Base-by-base conservation (phyloP, 2,888 invertebrate species). In the Carabus problematicus region DNA sequence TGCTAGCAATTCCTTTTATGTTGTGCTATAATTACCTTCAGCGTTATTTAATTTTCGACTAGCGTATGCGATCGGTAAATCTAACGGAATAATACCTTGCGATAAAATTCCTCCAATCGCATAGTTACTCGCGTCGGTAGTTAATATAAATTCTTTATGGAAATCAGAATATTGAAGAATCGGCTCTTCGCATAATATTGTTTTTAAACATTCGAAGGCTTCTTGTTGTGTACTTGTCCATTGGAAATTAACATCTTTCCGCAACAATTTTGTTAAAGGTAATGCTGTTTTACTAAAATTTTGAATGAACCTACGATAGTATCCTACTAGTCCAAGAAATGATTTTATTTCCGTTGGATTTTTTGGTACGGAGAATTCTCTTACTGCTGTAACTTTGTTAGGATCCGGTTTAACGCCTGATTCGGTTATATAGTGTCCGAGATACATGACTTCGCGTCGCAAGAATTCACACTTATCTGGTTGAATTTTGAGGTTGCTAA, bases 181-280 rank as follows among this genome's bases (percentile, higher is more conserved):
- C 0, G 73, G 72, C 16, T 52, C 55, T 1, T 45, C 66, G 1
- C 52, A 60, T n/a, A 75, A 42, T 18, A 16, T 45, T 8, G 70
- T 14, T 49, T 73, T 77, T 1, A 80, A 79, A 64, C 77, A 78
- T 62, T 80, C 78, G 16, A 81, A 82, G 70, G 82, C 82, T 64
- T 80, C 79, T 1, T 78, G 75, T 6, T 77, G 39, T 64, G 64
- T 14, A 14, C 7, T 11, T 9, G 43, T 56, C 67, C 11, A 18
- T 49, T 7, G 68, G 18, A 68, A 67, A 12, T 8, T 14, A n/a
- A 14, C 43, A 19, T 56, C 39, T 59, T 70, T 75, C 58, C 55
- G 71, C 49, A 70, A 54, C 45, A 63, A 54, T 8, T 72, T 55
- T 1, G 74, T 75, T 0, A n/a, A n/a, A n/a, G n/a, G n/a, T n/a